phyloP scores from a whole-genome alignment of 2,797 vertebrate species.

The Loris lydekkerianus region DNA sequence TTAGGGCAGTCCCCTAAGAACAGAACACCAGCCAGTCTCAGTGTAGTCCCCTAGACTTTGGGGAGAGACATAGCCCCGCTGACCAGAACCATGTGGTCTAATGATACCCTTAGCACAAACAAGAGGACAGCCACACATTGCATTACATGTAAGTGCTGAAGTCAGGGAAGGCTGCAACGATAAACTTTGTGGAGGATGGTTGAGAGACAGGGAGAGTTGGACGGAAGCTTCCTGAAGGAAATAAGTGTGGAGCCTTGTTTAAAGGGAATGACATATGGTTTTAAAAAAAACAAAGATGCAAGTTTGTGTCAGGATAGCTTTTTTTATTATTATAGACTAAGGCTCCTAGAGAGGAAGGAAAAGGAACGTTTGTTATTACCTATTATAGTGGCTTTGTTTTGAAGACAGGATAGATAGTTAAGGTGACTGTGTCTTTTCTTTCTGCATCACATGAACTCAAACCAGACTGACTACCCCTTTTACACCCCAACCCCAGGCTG shows the following conservation, averaged over 20 bases:
- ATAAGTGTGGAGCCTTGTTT: slow-evolving; percentile 2
- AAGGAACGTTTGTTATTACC: slow-evolving; percentile 23
- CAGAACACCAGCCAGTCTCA: neutral
- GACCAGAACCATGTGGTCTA: neutral
- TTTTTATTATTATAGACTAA: slow-evolving; percentile 26
- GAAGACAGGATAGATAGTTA: neutral
- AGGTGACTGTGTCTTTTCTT: neutral
- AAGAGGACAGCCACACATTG: neutral
- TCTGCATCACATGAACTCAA: neutral
- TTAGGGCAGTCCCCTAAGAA: neutral
- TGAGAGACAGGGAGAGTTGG: neutral
- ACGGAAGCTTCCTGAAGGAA: slow-evolving; percentile 30
- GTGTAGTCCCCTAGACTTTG: neutral
- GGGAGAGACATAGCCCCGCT: neutral
- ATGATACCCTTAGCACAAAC: slow-evolving; percentile 7
- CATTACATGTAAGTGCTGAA: neutral
- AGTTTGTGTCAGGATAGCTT: neutral
- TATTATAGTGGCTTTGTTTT: neutral
- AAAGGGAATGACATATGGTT: neutral
- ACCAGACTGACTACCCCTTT: neutral
- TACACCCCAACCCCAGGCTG: neutral
- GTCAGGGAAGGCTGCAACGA: neutral
- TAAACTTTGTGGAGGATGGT: neutral
- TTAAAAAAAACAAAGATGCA: neutral
- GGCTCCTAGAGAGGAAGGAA: slow-evolving; percentile 4